These are phyloP conservation scores for Leucophenga maculata DNA, from an alignment of 2,888 invertebrate genomes.

Conservation along the genomic window DNA sequence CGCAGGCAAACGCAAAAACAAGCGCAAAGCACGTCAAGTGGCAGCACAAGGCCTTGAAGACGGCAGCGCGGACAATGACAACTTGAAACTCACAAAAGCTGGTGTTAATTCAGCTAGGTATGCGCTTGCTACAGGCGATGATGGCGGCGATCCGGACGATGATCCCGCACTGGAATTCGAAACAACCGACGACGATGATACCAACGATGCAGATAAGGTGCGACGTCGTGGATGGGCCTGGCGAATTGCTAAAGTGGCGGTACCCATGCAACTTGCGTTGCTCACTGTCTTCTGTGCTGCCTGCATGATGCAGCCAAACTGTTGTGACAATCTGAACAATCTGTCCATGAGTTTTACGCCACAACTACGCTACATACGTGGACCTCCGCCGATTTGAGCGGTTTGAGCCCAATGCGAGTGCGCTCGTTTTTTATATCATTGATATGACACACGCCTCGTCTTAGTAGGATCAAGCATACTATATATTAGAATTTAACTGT, in stretches of 20 bases:
- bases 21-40: slow-evolving; percentile 45
- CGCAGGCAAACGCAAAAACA: slow-evolving; percentile 47
- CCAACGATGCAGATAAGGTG: slow-evolving; percentile 43
- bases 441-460: slow-evolving; percentile 19
- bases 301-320: slow-evolving; percentile 81
- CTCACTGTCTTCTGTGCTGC: slow-evolving; percentile 81
- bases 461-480: slow-evolving; percentile 6
- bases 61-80: slow-evolving; percentile 35
- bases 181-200: slow-evolving; percentile 50
- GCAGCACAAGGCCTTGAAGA: neutral
- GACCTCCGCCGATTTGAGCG: slow-evolving; percentile 82
- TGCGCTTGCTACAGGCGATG: slow-evolving; percentile 49
- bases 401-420: slow-evolving; percentile 25
- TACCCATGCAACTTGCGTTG: slow-evolving; percentile 81
- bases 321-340: slow-evolving; percentile 83
- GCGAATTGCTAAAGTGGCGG: slow-evolving; percentile 79
- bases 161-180: slow-evolving; percentile 53
- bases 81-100: neutral
- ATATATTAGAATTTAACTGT: slow-evolving; percentile 22
- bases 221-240: slow-evolving; percentile 75
- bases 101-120: slow-evolving; percentile 37
- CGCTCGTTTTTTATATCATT: slow-evolving; percentile 22
- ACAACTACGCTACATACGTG: slow-evolving; percentile 82
- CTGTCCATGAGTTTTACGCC: slow-evolving; percentile 81
- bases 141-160: slow-evolving; percentile 62